phyloP scores from a whole-genome alignment of 2,113 vertebrate genomes.

The Scophthalmus maximus region DNA sequence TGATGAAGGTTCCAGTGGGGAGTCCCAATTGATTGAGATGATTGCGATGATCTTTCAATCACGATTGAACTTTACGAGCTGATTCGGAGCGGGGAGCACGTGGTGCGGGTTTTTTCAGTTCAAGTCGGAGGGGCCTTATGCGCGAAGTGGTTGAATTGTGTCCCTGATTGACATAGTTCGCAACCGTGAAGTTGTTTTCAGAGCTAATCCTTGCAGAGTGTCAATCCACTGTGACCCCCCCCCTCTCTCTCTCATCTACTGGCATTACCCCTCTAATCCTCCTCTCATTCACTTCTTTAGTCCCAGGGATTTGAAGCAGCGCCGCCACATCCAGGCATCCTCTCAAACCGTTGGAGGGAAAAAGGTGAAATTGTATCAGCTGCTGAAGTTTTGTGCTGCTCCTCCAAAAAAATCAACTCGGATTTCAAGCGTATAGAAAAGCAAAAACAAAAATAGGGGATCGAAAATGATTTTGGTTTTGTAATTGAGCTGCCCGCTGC shows the following conservation, averaged over 20 bases:
- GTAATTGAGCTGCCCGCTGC: slow-evolving; percentile 62
- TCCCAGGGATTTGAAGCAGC: slow-evolving; percentile 81
- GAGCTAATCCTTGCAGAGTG: slow-evolving; percentile 85
- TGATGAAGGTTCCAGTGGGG: too few species aligned
- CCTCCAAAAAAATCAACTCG: slow-evolving; percentile 4
- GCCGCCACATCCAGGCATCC: slow-evolving; percentile 64
- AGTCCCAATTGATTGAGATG: too few species aligned
- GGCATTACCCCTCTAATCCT: slow-evolving; percentile 89
- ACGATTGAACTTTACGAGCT: neutral
- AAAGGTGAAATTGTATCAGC: slow-evolving; percentile 50
- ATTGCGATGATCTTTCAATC: slow-evolving; percentile 5
- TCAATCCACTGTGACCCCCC: slow-evolving; percentile 80
- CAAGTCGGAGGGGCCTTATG: slow-evolving; percentile 4
- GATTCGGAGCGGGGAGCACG: neutral
- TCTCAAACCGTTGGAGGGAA: slow-evolving; percentile 38
- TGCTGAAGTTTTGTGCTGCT: slow-evolving; percentile 10
- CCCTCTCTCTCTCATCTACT: slow-evolving; percentile 78
- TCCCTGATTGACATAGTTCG: slow-evolving; percentile 71
- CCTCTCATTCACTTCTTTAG: slow-evolving; percentile 82
- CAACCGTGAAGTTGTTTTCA: slow-evolving; percentile 74
- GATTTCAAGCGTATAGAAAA: neutral
- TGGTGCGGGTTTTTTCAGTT: neutral
- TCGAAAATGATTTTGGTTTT: slow-evolving; percentile 50
- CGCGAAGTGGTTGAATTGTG: slow-evolving; percentile 44
- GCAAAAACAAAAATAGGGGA: slow-evolving; percentile 16